phyloP scores from a whole-genome alignment of 2,888 invertebrate genomes.

The Epinotia brunnichana region DNA sequence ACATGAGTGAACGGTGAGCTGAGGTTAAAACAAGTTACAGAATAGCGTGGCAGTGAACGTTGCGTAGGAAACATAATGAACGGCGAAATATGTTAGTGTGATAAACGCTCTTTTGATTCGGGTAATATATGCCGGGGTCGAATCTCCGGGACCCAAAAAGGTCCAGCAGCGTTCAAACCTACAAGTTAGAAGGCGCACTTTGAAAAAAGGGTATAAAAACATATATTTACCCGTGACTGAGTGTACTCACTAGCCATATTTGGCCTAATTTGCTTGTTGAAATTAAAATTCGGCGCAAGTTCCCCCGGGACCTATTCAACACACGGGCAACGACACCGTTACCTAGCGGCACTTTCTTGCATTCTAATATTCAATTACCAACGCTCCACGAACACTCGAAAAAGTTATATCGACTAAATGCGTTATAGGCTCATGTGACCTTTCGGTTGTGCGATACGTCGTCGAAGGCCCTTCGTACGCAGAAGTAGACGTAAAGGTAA shows the following conservation, averaged over 20 bases:
- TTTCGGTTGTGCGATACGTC: not conserved
- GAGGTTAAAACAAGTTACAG: no score
- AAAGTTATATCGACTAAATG: slow-evolving; percentile 32
- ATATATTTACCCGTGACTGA: not conserved
- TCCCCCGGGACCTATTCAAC: slow-evolving; percentile 61
- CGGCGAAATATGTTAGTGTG: no score
- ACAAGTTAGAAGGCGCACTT: no score
- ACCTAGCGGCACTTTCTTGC: slow-evolving; percentile 53
- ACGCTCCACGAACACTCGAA: slow-evolving; percentile 57
- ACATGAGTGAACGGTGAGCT: no score
- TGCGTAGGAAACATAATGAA: no score
- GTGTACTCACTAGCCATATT: slow-evolving; percentile 50
- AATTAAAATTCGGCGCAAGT: slow-evolving; percentile 75
- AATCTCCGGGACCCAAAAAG: no score
- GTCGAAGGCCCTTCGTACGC: not conserved
- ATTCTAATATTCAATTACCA: slow-evolving; percentile 67
- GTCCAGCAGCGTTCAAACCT: no score
- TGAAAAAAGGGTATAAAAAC: no score
- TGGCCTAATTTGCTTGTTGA: slow-evolving; percentile 65
- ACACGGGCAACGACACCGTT: slow-evolving; percentile 62
- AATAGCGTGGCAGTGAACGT: no score
- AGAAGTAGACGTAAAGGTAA: not conserved
- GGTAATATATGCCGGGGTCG: no score
- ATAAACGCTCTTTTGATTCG: no score
- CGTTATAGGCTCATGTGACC: not conserved